These are phyloP conservation scores for human (Homo sapiens) DNA, from an alignment of 2,113 vertebrate genomes.

Conservation along the genomic window GRCh38 chrX:72869001-72869500, in stretches of 20 bases:
- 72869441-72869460: too few relatives aligned
- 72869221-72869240: not conserved
- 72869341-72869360: not conserved
- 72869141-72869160: not conserved
- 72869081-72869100: not conserved
- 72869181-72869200: not conserved
- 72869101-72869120: not conserved
- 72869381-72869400: not conserved
- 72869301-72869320: not conserved
- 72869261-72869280: not conserved
- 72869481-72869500: not conserved
- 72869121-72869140: not conserved
- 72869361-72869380: not conserved
- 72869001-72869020: not conserved
- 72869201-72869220: not conserved
- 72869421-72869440: not conserved
- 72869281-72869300: not conserved
- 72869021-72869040: not conserved
- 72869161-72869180: not conserved
- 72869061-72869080: not conserved
- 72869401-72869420: not conserved
- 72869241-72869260: not conserved
- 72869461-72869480: not conserved
- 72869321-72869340: not conserved
- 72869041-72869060: not conserved